Percentiles rank a stretch among this genome's conserved stretches.
Evolutionary conservation across 2,113 vertebrate genomes (phyloP).

Genomic region (Microtus montanus): DNA sequence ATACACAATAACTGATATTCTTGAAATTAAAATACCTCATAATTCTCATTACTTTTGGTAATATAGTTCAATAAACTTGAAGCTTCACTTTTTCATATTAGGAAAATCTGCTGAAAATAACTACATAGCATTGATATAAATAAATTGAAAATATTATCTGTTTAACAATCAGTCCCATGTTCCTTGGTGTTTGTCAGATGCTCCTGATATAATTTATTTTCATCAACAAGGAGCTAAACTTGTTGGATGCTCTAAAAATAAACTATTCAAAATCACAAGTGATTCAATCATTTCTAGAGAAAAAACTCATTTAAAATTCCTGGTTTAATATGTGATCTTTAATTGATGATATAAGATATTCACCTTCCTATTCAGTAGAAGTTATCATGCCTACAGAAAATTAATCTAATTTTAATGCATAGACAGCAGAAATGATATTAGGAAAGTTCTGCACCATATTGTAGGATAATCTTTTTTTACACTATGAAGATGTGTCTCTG

Average conservation of each 20-base stretch:
- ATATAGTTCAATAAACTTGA: constrained; percentile 44
- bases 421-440: background rate
- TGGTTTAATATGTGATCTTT: background rate
- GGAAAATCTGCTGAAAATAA: background rate
- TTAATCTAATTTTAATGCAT: background rate
- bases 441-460: background rate
- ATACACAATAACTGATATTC: background rate
- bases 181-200: constrained; percentile 15
- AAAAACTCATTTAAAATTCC: constrained; percentile 33
- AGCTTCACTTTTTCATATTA: background rate
- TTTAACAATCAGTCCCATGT: background rate
- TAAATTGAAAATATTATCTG: background rate
- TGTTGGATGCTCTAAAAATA: background rate
- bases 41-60: background rate
- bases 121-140: background rate
- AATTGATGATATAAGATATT: constrained; percentile 12
- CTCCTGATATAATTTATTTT: background rate
- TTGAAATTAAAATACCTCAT: constrained; percentile 26
- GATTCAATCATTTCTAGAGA: background rate
- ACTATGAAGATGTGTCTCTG: background rate
- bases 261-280: background rate
- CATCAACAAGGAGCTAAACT: background rate
- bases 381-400: background rate
- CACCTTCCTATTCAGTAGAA: background rate
- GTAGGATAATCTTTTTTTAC: background rate